Evolutionary conservation across 1,140 invertebrate species (phyloP).

Genomic region (Musca domestica): DNA sequence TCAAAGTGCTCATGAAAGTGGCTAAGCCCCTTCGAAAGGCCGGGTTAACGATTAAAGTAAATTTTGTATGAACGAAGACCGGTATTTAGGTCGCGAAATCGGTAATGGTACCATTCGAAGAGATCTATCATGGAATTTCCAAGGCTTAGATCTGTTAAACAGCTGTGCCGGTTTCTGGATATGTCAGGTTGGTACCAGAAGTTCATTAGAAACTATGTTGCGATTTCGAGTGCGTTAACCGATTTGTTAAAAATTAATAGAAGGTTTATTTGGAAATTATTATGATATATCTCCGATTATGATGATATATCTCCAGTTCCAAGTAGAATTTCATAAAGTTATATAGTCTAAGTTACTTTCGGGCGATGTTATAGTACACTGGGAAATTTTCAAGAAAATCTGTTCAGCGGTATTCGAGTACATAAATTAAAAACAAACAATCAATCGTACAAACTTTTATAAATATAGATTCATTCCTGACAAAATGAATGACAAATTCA

Average conservation of each 20-base stretch:
- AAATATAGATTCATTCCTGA: no score
- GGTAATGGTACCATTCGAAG: constrained; percentile 34
- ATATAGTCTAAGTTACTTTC: no score
- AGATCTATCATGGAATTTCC: constrained; percentile 16
- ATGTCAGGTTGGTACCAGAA: constrained; percentile 14
- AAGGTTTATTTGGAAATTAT: constrained; percentile 46
- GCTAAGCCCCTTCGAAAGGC: background rate
- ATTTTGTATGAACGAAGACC: constrained; percentile 47
- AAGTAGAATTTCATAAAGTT: no score
- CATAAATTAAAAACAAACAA: no score
- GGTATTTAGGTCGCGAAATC: constrained; percentile 15
- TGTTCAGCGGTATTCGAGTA: no score
- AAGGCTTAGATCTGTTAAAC: background rate
- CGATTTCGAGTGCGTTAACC: constrained; percentile 39
- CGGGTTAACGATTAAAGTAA: constrained; percentile 34
- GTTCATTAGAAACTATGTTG: constrained; percentile 11
- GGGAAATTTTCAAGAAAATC: no score
- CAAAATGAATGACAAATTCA: no score
- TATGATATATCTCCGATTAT: no score
- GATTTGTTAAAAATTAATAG: constrained; percentile 42
- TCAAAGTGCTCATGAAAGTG: constrained; percentile 10
- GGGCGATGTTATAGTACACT: no score
- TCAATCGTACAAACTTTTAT: no score
- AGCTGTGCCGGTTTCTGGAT: constrained; percentile 12
- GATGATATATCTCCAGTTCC: no score